Evolutionary conservation across 2,113 vertebrate species (phyloP).

Genomic region (Anseranas semipalmata): DNA sequence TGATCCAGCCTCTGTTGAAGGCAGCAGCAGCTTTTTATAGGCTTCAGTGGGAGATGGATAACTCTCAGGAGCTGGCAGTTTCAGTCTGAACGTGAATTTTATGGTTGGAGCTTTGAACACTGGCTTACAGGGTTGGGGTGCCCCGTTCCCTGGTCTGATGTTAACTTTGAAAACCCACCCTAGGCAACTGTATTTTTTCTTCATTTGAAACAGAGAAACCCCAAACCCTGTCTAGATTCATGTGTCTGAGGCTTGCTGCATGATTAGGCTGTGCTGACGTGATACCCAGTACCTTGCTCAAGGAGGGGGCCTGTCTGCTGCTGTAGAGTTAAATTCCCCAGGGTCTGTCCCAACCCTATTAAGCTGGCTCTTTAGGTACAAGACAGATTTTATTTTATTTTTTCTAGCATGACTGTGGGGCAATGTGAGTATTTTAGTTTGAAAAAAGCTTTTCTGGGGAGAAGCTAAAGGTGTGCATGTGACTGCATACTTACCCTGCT

Average conservation of each 20-base stretch:
- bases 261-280: background rate
- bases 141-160: rapidly evolving
- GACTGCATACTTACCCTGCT: background rate
- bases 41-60: background rate
- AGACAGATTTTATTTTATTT: background rate
- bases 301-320: background rate
- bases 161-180: background rate
- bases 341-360: background rate
- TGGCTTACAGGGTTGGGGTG: background rate
- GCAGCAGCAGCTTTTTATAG: background rate
- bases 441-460: background rate
- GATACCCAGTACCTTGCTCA: background rate
- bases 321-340: background rate
- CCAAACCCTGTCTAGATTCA: background rate
- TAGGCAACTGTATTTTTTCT: background rate
- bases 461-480: background rate
- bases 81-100: background rate
- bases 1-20: background rate
- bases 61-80: background rate
- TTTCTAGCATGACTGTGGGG: background rate
- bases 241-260: background rate
- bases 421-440: background rate
- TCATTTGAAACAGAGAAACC: background rate
- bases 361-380: background rate
- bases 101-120: background rate